Base-by-base conservation (phyloP, 2,888 invertebrate species). In the Julus scanicus region DNA sequence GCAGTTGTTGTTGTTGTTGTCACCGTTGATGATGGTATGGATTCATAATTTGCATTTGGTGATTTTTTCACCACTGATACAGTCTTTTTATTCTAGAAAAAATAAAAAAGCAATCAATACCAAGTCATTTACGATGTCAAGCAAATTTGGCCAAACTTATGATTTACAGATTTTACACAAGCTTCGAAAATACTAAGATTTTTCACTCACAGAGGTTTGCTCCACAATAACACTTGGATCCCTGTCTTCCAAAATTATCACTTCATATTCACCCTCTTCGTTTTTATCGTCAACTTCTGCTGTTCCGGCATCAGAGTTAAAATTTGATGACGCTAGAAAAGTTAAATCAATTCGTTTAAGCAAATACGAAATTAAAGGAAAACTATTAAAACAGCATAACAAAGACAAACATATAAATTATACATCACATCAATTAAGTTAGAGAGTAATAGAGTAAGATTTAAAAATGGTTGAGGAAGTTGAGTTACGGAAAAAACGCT, bases 171-270 rank as follows among this genome's bases (percentile, higher is more conserved):
- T 5, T 17, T 5, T 11, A 5, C 85, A n/a, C 6, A 6, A 37
- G 5, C n/a, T 9, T 85, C 9, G 37, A 2, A 48, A 20, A 44
- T 48, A 44, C 48, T 49, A 44, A 44, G 4, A 8, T 15, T 86
- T 29, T n/a, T 29, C n/a, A 84, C 88, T 49, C 17, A 88, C 88
- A 48, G 48, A n/a, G 1, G 88, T 40, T 88, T 86, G 88, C 63
- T 90, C 89, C 49, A 95, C 95, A 90, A 96, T 93, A 89, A 95
- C 94, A 17, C 96, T 95, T 0, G 97, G 96, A 93, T 97, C 96
- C 92, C 95, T 96, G 92, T 97, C 97, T 91, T 97, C 97, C 91
- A 97, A 96, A 89, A 97, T 96, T 91, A 97, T 97, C 91, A 97
- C 96, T 91, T 97, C 96, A 92, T 97, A 97, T 91, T 97, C 89